Percentiles rank a stretch among this genome's conserved stretches.
phyloP scores from a whole-genome alignment of 2,888 invertebrate species.

The Rhopalosiphum nymphaeae region DNA sequence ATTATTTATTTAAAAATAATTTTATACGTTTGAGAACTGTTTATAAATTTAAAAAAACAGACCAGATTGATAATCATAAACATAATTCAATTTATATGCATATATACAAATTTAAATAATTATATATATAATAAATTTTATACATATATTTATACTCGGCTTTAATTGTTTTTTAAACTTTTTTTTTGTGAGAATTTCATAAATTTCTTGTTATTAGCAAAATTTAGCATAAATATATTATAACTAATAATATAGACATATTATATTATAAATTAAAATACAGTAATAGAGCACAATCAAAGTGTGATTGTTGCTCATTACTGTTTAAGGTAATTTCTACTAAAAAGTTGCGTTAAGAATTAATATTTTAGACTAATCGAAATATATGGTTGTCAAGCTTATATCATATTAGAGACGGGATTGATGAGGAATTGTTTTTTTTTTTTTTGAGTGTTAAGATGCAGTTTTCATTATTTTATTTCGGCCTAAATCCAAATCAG shows the following conservation, averaged over 20 bases:
- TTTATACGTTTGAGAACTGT: conserved; percentile 61
- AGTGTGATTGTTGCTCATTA: conserved; percentile 4
- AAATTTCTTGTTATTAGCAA: conserved; percentile 64
- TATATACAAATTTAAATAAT: conserved; percentile 11
- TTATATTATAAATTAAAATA: conserved; percentile 54
- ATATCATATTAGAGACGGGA: conserved; percentile 58
- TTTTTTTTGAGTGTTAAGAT: conserved; percentile 50
- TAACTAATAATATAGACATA: conserved; percentile 61
- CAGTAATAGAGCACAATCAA: not conserved
- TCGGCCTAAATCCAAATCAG: conserved; percentile 58
- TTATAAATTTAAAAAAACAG: conserved; percentile 61
- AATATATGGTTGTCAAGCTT: conserved; percentile 64
- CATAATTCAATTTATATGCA: conserved; percentile 60
- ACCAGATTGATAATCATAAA: conserved; percentile 65
- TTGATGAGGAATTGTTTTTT: conserved; percentile 61
- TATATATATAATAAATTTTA: conserved; percentile 60
- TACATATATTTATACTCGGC: conserved; percentile 54
- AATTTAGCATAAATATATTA: conserved; percentile 63
- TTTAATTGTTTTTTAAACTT: conserved; percentile 50
- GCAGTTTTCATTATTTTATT: conserved; percentile 64
- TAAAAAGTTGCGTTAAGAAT: conserved; percentile 61
- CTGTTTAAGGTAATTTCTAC: conserved; percentile 59
- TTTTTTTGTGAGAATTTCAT: conserved; percentile 61
- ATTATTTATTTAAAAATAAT: conserved; percentile 61
- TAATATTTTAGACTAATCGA: conserved; percentile 61